Evolutionary conservation across 92 coral and sea anemone species (phyloP), one percentile per base, ranked within the genome.

Genomic region (Zoanthus solanderi): DNA sequence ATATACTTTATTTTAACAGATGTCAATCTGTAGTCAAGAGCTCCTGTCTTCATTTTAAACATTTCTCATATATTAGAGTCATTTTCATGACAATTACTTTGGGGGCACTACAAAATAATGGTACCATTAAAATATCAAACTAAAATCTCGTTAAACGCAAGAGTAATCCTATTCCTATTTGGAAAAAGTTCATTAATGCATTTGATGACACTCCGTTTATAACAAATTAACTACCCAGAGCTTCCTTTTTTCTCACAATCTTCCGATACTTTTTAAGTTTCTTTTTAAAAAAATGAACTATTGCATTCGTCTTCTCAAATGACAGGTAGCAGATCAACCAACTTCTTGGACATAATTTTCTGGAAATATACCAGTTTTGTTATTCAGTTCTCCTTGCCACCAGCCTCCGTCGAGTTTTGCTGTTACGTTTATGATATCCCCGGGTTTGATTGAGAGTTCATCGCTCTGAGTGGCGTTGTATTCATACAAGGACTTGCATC

Each of bases 351-450:
- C 98, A 68, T 97, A 97, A 11, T 91, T 96, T 44, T 94, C 99
- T 23, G 99, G 99, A 46, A 97, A 97, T 87, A 94, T 86, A 16
- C 99, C 99, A 63, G 89, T 90, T 72, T 78, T 93, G 69, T 92
- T 88, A 76, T 92, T 85, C 28, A 94, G 89, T 86, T 97, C 99
- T 3, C 99, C 99, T 58, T 90, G 91, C 99, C 99, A 97, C 99
- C 99, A 97, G 72, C 96, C 99, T 42, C 87, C 93, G 17, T 91
- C 93, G 76, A 92, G 90, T 69, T 92, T 95, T 32, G 90, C 96
- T 17, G 95, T 92, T n/a, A 97, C 87, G 47, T 85, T 89, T 71
- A 97, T 94, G 28, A 95, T 87, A 61, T 97, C 97, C 16, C 97
- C 99, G 0, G 95, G 95, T 85, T 72, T 87, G 54, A 97, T 95